Percentiles rank a stretch among this genome's conserved stretches.
These are phyloP conservation scores for Neoaliturus tenellus DNA, from an alignment of 2,888 invertebrate genomes.

Conservation along the genomic window DNA sequence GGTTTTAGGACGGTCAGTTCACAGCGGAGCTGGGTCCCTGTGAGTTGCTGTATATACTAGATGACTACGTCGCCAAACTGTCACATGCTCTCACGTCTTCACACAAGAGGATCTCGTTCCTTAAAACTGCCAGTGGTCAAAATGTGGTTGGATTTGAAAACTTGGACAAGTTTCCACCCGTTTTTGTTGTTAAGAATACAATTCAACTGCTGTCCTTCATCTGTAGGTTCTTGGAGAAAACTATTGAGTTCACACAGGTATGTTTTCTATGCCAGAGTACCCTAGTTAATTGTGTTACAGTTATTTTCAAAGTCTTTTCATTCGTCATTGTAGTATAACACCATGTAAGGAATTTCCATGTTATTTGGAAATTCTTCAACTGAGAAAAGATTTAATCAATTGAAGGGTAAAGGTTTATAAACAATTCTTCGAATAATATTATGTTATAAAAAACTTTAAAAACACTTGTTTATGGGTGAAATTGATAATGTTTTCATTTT, in stretches of 20 bases:
- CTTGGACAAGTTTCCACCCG: conserved; percentile 62
- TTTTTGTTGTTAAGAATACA: conserved; percentile 66
- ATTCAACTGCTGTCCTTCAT: conserved; percentile 74
- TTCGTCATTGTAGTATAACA: too few relatives aligned
- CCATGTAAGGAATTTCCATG: too few relatives aligned
- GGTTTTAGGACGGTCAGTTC: conserved; percentile 66
- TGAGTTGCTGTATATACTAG: conserved; percentile 73
- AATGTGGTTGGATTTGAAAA: conserved; percentile 64
- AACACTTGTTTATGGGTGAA: too few relatives aligned
- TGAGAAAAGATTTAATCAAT: too few relatives aligned
- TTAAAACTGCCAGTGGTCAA: conserved; percentile 57
- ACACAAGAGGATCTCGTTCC: conserved; percentile 61
- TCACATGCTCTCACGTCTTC: conserved; percentile 70
- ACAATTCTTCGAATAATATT: too few relatives aligned
- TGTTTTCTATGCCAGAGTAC: too few relatives aligned
- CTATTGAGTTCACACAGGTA: conserved; percentile 70
- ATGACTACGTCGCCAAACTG: conserved; percentile 78
- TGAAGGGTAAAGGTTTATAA: too few relatives aligned
- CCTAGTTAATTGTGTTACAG: too few relatives aligned
- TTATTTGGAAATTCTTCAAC: too few relatives aligned
- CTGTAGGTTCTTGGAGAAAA: conserved; percentile 72
- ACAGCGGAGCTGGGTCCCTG: conserved; percentile 69
- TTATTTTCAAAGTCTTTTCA: too few relatives aligned
- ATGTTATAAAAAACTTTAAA: too few relatives aligned
- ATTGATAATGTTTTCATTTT: too few relatives aligned